These are phyloP conservation scores for Rhinophrynus dorsalis DNA, from an alignment of 2,797 vertebrate species.

Conservation along the genomic window DNA sequence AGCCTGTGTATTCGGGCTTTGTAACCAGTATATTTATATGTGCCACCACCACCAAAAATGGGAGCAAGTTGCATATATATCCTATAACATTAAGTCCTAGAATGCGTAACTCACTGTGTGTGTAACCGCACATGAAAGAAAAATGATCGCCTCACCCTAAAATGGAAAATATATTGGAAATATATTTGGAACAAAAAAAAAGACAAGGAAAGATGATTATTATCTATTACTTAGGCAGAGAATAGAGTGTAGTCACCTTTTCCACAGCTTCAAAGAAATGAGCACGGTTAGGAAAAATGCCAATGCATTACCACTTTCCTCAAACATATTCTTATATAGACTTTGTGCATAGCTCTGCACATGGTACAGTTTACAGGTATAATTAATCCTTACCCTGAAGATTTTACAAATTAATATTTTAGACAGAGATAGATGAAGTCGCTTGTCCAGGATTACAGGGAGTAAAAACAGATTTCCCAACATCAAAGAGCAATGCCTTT, in stretches of 20 bases:
- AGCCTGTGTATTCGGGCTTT: too few species aligned
- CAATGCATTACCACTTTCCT: slow-evolving; percentile 25
- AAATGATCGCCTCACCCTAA: too few species aligned
- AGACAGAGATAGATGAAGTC: slow-evolving; percentile 18
- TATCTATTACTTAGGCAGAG: slow-evolving; percentile 16
- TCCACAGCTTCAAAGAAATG: slow-evolving; percentile 44
- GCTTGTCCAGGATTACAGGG: slow-evolving; percentile 14
- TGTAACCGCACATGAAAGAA: too few species aligned
- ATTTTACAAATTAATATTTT: slow-evolving; percentile 35
- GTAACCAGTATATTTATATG: too few species aligned
- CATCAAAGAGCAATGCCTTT: slow-evolving; percentile 1
- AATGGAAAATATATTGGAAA: too few species aligned
- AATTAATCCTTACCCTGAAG: slow-evolving; percentile 28
- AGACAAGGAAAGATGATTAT: slow-evolving; percentile 1
- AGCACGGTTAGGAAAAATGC: slow-evolving; percentile 31
- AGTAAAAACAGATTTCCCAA: slow-evolving; percentile 30
- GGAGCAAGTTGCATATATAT: too few species aligned
- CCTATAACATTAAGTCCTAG: too few species aligned
- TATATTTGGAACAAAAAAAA: too few species aligned
- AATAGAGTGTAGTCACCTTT: slow-evolving; percentile 17
- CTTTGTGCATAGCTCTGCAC: slow-evolving; percentile 25
- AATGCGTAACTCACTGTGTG: too few species aligned
- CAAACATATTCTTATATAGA: slow-evolving; percentile 34
- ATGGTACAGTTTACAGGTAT: slow-evolving; percentile 28
- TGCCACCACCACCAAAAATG: too few species aligned